Evolutionary conservation across 2,113 vertebrate genomes (phyloP), one percentile per base, ranked within the genome.

Genomic region (Plecturocebus donacophilus): DNA sequence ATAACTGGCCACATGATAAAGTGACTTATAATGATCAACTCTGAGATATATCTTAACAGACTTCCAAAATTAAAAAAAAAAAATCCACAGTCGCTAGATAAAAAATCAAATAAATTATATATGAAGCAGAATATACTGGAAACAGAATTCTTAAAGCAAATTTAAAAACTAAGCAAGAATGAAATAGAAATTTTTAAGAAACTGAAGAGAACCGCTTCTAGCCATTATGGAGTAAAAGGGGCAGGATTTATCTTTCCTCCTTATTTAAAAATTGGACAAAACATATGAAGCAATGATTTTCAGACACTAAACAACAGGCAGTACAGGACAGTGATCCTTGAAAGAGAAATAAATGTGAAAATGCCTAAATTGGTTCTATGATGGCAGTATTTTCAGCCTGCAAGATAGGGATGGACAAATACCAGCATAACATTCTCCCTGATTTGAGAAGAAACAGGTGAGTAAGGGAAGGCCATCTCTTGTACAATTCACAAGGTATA

Each of bases 181-280:
- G 10, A 12, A 81, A 80, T 30, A 45, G 35, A 91, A 64, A 91
- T 38, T 91, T 80, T 76, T 54, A 80, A 90, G 54, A 83, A 77
- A 76, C 32, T 56, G 1, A 79, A 80, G 49, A 40, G 17, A 82
- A 58, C 25, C 45, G 1, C 45, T 73, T 87, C 42, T 68, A 80
- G 27, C 17, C 42, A 80, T 23, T 10, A 90, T 14, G 2, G 47
- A 93, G 19, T 45, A 38, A 75, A 2, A 58, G 16, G 40, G 3
- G 16, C 8, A 95, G 35, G 45, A 94, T 83, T 90, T 92, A 49
- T 9, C n/a, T 16, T 58, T 19, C 32, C 27, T 54, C 3, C 19
- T 91, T 90, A 95, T 16, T 90, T 35, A 68, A 95, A 92, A 76
- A 89, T 9, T 84, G n/a, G 58, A 76, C 56, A 64, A 89, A 89